Conservation (phyloP, 2,797 vertebrate species). For the Halcyon smyrnensis region DNA sequence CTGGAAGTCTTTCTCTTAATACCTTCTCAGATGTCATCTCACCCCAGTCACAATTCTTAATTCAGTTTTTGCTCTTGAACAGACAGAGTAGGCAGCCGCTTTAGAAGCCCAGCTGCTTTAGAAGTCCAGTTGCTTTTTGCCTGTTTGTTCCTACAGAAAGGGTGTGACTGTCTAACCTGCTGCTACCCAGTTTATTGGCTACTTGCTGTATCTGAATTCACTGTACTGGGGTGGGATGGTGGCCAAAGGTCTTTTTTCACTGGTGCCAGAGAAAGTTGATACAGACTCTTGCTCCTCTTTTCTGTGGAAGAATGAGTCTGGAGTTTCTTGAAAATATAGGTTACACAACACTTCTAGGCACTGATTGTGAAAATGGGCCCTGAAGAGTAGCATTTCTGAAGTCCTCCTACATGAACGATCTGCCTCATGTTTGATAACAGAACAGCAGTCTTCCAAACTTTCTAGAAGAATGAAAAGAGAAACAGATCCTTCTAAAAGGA, state of each 20-base stretch:
- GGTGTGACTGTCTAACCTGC: background rate
- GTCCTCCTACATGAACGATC: background rate
- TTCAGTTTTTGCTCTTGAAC: background rate
- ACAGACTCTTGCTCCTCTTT: background rate
- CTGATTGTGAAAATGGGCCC: background rate
- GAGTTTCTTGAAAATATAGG: background rate
- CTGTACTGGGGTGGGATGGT: background rate
- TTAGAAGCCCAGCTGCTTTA: background rate
- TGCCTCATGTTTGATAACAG: background rate
- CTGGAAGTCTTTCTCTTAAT: background rate
- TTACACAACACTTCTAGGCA: background rate
- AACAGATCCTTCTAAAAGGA: background rate
- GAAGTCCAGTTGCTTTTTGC: background rate
- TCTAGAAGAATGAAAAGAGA: background rate
- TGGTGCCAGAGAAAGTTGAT: background rate
- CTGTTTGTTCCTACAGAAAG: background rate
- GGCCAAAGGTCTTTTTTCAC: background rate
- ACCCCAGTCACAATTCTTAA: background rate
- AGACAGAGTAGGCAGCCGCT: background rate
- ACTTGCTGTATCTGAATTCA: background rate
- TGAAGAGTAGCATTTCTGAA: background rate
- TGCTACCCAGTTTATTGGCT: fast-evolving
- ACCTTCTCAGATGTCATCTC: background rate
- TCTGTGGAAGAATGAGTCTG: background rate
- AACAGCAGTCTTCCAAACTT: background rate